Conservation (phyloP, 2,113 vertebrate genomes). For the Clupea harengus region DNA sequence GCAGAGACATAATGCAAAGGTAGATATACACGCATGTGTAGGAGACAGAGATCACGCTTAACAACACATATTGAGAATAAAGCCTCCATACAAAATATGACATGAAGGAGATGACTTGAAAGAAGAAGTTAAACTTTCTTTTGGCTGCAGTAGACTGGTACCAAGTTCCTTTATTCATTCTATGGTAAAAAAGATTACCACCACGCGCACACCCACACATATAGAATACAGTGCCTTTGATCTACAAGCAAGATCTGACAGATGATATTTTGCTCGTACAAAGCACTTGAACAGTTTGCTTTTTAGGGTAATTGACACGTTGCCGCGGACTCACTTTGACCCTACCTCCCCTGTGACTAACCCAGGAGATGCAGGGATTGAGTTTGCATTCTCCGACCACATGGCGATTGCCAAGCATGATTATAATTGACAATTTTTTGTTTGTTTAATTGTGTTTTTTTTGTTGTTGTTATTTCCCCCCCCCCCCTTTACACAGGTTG, state of each 20-base stretch:
- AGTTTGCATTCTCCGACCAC: conserved; percentile 13
- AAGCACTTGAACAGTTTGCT: conserved; percentile 16
- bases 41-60: neutral
- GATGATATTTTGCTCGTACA: conserved; percentile 5
- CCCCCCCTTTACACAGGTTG: neutral
- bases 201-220: neutral
- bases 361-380: conserved; percentile 11
- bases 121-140: conserved; percentile 12
- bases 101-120: neutral
- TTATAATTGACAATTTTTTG: neutral
- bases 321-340: conserved; percentile 1
- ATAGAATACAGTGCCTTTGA: conserved; percentile 22
- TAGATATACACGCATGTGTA: neutral
- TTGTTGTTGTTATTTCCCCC: neutral
- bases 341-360: neutral
- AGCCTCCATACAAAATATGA: neutral
- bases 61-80: conserved; percentile 10
- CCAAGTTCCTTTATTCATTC: conserved; percentile 16
- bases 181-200: conserved; percentile 11
- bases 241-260: neutral
- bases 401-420: neutral
- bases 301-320: conserved; percentile 7
- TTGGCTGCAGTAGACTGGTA: conserved; percentile 17
- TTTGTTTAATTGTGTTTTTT: neutral
- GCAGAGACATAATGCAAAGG: neutral